These are phyloP conservation scores for Sthenelais limicola DNA, from an alignment of 2,888 invertebrate genomes.

Conservation along the genomic window DNA sequence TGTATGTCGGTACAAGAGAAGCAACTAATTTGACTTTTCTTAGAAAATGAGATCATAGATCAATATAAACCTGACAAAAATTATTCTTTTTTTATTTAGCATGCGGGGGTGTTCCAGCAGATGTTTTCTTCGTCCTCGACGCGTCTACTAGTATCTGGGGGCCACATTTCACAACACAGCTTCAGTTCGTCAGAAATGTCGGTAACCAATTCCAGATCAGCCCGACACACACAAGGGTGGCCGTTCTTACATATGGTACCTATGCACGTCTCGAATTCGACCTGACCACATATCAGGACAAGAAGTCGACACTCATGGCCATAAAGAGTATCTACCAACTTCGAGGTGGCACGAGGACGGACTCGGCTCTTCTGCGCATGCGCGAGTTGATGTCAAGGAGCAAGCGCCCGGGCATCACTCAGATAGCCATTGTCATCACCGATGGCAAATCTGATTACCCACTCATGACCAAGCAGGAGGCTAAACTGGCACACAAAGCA, in stretches of 20 bases:
- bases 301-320: not conserved
- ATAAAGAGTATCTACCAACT: conserved; percentile 38
- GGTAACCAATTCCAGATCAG: conserved; percentile 18
- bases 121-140: conserved; percentile 39
- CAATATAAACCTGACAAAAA: too few relatives aligned
- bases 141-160: conserved; percentile 37
- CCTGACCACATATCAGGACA: not conserved
- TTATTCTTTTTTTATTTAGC: not conserved
- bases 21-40: too few relatives aligned
- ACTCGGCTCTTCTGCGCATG: conserved; percentile 44
- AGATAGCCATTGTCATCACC: conserved; percentile 58
- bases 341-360: conserved; percentile 47
- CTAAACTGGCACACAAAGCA: conserved; percentile 53
- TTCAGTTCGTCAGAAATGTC: conserved; percentile 36
- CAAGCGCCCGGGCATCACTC: conserved; percentile 49
- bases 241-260: conserved; percentile 33
- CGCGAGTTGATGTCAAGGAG: conserved; percentile 45
- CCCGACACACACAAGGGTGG: conserved; percentile 6
- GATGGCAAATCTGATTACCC: conserved; percentile 59
- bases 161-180: conserved; percentile 35
- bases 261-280: conserved; percentile 14
- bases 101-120: conserved; percentile 39
- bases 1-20: too few relatives aligned
- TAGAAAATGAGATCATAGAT: too few relatives aligned
- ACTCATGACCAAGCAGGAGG: conserved; percentile 51